Evolutionary conservation across 1,140 invertebrate species (phyloP).

Genomic region (Chelonus insularis): DNA sequence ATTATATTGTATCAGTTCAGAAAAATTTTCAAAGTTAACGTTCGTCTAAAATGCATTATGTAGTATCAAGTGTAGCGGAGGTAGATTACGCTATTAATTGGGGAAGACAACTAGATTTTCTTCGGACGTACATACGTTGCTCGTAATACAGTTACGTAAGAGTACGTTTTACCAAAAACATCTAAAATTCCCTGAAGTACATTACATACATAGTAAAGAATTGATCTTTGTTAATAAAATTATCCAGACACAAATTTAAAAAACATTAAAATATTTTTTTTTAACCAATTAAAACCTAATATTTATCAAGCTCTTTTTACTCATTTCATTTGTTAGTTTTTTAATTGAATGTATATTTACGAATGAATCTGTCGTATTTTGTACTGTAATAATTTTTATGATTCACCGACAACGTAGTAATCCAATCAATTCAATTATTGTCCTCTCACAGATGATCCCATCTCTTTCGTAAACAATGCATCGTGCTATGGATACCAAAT

Average conservation of each 20-base stretch:
- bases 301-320: too few species aligned
- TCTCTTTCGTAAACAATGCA: not conserved
- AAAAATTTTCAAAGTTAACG: not conserved
- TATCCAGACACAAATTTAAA: too few species aligned
- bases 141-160: not conserved
- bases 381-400: conserved; percentile 15
- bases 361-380: too few species aligned
- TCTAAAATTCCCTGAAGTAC: not conserved
- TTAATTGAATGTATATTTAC: too few species aligned
- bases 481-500: not conserved
- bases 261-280: too few species aligned
- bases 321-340: too few species aligned
- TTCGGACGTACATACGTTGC: not conserved
- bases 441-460: conserved; percentile 26
- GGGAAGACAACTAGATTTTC: not conserved
- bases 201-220: too few species aligned
- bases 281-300: too few species aligned
- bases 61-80: not conserved
- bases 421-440: conserved; percentile 28
- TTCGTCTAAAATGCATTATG: not conserved
- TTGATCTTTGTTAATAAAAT: too few species aligned
- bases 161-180: not conserved
- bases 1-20: too few species aligned
- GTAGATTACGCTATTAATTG: not conserved
- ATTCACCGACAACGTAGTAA: conserved; percentile 4